These are phyloP conservation scores for Xerus inauris DNA, from an alignment of 2,113 vertebrate species.

Conservation along the genomic window DNA sequence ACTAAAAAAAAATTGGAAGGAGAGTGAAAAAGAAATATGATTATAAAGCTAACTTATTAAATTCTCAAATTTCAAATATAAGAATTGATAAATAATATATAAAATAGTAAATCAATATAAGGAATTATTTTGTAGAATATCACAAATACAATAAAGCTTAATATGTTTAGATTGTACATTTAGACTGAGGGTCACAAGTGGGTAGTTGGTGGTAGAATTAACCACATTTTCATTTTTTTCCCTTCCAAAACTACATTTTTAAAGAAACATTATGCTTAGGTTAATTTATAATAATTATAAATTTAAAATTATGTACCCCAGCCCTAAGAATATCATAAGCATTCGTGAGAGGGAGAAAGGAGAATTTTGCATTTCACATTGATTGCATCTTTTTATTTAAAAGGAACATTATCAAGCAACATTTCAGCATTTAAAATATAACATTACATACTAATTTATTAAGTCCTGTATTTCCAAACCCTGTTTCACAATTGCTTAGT, in stretches of 20 bases:
- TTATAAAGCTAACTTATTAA: neutral
- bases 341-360: neutral
- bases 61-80: neutral
- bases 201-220: neutral
- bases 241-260: neutral
- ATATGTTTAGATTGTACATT: neutral
- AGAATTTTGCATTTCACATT: neutral
- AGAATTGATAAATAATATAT: neutral
- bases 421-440: neutral
- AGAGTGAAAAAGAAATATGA: neutral
- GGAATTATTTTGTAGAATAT: neutral
- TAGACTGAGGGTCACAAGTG: neutral
- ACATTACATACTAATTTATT: neutral
- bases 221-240: neutral
- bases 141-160: neutral
- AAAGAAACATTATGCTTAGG: neutral
- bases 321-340: neutral
- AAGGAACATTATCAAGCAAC: neutral
- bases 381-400: neutral
- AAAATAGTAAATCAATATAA: neutral
- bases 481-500: neutral
- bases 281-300: neutral
- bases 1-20: neutral
- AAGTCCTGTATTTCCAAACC: neutral
- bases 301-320: neutral